Conservation (phyloP, 1,140 invertebrate genomes). For the Drosophila aff. region DNA sequence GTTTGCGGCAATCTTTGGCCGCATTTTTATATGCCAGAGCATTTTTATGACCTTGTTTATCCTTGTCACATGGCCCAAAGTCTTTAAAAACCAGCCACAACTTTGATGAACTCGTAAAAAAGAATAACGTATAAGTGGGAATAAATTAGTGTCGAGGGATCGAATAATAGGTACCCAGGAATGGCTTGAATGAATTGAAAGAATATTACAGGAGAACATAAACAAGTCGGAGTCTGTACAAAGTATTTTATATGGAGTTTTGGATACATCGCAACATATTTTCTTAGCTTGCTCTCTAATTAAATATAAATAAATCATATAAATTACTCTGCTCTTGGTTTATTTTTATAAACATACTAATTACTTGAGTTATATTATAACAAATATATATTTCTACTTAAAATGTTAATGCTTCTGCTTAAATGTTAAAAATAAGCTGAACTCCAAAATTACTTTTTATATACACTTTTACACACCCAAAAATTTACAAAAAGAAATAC, state of each 20-base stretch:
- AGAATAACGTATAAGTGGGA: conserved; percentile 39
- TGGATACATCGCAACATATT: too few species aligned
- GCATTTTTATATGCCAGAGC: conserved; percentile 42
- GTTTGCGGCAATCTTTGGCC: conserved; percentile 54
- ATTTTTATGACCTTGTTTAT: conserved; percentile 79
- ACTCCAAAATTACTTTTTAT: background rate
- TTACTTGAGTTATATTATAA: too few species aligned
- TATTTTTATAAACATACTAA: too few species aligned
- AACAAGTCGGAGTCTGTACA: background rate
- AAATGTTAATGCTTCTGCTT: too few species aligned
- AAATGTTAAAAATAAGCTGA: background rate
- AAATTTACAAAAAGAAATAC: background rate
- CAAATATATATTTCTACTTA: too few species aligned
- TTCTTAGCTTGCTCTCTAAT: background rate
- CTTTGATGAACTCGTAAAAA: conserved; percentile 81
- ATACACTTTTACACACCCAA: background rate
- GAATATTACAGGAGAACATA: background rate
- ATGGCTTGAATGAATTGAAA: background rate
- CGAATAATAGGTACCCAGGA: conserved; percentile 40
- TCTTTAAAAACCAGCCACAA: conserved; percentile 73
- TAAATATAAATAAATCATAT: background rate
- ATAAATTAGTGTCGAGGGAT: conserved; percentile 31
- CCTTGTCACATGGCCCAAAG: conserved; percentile 70
- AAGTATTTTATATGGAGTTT: background rate
- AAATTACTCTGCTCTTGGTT: background rate